Conservation (phyloP, 2,797 vertebrate species). For the Avahi laniger region DNA sequence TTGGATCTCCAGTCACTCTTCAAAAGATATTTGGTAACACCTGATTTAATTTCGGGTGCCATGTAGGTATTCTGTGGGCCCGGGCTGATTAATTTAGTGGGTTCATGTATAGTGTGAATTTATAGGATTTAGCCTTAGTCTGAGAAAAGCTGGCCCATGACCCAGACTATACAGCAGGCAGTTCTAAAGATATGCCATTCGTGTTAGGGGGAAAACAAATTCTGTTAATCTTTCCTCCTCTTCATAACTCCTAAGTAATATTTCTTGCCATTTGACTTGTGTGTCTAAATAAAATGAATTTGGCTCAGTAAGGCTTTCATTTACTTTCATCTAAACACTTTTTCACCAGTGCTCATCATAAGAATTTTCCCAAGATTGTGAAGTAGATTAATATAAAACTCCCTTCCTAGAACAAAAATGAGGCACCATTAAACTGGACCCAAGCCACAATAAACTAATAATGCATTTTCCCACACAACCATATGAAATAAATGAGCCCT, state of each 20-base stretch:
- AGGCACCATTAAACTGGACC: neutral
- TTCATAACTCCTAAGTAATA: neutral
- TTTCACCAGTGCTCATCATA: neutral
- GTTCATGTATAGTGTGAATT: neutral
- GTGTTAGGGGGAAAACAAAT: neutral
- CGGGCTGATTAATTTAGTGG: neutral
- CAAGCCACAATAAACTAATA: neutral
- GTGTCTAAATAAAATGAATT: slow-evolving; percentile 10
- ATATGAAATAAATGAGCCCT: neutral
- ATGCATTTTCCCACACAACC: neutral
- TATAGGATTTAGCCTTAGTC: neutral
- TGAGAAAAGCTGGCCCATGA: neutral
- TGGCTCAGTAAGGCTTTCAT: neutral
- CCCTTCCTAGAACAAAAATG: neutral
- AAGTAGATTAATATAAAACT: neutral
- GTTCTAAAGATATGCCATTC: neutral
- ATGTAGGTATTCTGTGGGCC: neutral
- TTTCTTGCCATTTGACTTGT: neutral
- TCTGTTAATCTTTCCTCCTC: neutral
- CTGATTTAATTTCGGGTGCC: neutral
- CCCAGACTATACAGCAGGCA: neutral
- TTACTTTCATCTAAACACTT: slow-evolving; percentile 8
- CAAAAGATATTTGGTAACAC: neutral
- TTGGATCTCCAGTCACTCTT: neutral
- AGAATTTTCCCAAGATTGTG: neutral